These are phyloP conservation scores for Opisthocomus hoazin DNA, from an alignment of 2,113 vertebrate genomes.

Conservation along the genomic window DNA sequence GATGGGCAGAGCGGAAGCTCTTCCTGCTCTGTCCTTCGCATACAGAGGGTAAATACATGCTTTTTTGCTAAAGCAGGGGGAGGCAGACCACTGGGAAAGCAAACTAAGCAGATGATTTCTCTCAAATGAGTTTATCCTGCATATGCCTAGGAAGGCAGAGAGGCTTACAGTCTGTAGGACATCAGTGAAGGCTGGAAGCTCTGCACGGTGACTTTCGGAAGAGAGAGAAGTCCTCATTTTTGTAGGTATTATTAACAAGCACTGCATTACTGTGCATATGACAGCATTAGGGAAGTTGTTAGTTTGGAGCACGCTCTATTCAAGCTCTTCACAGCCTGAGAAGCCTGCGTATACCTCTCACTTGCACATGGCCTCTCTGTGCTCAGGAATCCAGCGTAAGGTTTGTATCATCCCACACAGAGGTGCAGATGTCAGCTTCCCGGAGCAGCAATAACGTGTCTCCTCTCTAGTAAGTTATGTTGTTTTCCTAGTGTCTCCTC, in stretches of 20 bases:
- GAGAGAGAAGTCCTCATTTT: neutral
- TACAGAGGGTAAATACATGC: accelerated
- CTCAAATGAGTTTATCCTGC: neutral
- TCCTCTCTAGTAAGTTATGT: constrained; percentile 52
- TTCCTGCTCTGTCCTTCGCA: neutral
- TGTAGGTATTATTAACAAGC: neutral
- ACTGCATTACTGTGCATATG: neutral
- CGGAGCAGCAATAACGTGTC: constrained; percentile 56
- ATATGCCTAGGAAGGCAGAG: neutral
- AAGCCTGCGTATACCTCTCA: neutral
- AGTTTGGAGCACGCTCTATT: neutral
- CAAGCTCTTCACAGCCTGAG: neutral
- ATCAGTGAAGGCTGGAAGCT: neutral
- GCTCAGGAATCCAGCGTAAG: constrained; percentile 55
- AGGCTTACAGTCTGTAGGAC: neutral
- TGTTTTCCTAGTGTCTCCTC: constrained; percentile 43
- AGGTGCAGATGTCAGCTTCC: constrained; percentile 59
- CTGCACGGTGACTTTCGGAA: neutral
- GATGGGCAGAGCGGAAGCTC: neutral
- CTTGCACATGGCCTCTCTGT: constrained; percentile 40
- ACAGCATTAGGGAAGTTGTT: neutral
- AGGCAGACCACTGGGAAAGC: neutral
- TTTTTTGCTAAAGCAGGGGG: neutral
- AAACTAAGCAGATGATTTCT: neutral
- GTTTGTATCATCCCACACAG: constrained; percentile 61